Evolutionary conservation across 1,140 invertebrate genomes (phyloP), one percentile per base, ranked within the genome.

Genomic region (Paralvinella palmiformis): DNA sequence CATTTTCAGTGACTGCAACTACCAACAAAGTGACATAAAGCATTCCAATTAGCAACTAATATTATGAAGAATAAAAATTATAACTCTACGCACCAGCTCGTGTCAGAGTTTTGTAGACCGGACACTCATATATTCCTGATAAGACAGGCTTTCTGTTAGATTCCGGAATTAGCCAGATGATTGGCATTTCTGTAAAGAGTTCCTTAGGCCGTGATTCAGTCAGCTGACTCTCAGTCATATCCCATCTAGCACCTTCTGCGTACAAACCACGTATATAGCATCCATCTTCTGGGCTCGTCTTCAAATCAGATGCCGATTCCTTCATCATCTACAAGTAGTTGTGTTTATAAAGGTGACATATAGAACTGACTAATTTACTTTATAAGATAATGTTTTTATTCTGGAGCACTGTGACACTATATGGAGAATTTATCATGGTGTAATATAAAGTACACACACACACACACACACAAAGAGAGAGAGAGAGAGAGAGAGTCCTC

Each of bases 61-160:
- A 53, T 53, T 15, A 53, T 53, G 15, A 10, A 17, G 10, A 53
- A 58, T 24, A 27, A 27, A 58, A n/a, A 15, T 35, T 15, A 58
- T 31, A 20, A 48, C 45, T 27, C 24, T 27, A 44, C 20, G 20
- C 24, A 81, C 81, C 81, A 57, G 81, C 80, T 73, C 81, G 71
- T 17, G 79, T 81, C 27, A 82, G 71, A 45, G 80, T 82, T 63
- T 82, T 82, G 64, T 82, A 82, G 15, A 80, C 79, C 17, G 81
- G 81, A 63, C 80, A 82, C 13, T 79, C 75, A 59, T 82, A 82
- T 33, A 81, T 71, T 0, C 78, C 78, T 20, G 57, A 59, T 3
- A 62, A 61, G 10, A 72, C 69, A 20, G 60, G 41, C 48, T 72
- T 74, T 36, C 77, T 69, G 63, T 80, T 79, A 22, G 75, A 66